Percentiles rank a stretch among this genome's conserved stretches.
Conservation (phyloP, 1,140 invertebrate species). For the Drosophila nigrodunni region DNA sequence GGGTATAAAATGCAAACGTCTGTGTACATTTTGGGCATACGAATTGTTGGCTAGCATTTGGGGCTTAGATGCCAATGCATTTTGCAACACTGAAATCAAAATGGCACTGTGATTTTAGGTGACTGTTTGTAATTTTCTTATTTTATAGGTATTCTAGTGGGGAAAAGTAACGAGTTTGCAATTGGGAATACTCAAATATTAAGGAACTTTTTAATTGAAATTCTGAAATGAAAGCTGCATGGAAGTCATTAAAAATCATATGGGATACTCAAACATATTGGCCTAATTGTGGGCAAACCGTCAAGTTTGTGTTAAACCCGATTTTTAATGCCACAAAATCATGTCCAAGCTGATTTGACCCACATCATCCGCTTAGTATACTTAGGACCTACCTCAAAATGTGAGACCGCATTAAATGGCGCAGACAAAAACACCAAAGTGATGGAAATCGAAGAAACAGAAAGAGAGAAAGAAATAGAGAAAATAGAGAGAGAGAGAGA, state of each 20-base stretch:
- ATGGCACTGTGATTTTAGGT: constrained; percentile 11
- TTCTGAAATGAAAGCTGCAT: neutral
- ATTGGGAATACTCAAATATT: constrained; percentile 4
- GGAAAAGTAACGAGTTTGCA: neutral
- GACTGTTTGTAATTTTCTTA: constrained; percentile 6
- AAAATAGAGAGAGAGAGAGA: neutral
- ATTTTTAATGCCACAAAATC: constrained; percentile 38
- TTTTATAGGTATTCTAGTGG: neutral
- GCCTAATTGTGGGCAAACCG: constrained; percentile 25
- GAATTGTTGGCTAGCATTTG: neutral
- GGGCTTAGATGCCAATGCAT: constrained; percentile 9
- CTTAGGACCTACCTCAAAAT: constrained; percentile 52
- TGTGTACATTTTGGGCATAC: neutral
- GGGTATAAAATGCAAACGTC: neutral
- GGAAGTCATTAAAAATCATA: neutral
- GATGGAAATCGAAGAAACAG: neutral
- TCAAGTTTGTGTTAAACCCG: neutral
- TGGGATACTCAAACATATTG: neutral
- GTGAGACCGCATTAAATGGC: constrained; percentile 12
- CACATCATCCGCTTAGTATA: constrained; percentile 43
- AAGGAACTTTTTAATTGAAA: neutral
- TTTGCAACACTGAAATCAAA: constrained; percentile 1
- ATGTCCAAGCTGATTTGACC: constrained; percentile 50
- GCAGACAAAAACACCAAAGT: neutral
- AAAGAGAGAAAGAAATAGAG: neutral